A percentile compares a stretch with the other conserved stretches of the same genome.
Evolutionary conservation across 2,113 vertebrate genomes (phyloP).

Genomic region (Nannobrachium achirus): DNA sequence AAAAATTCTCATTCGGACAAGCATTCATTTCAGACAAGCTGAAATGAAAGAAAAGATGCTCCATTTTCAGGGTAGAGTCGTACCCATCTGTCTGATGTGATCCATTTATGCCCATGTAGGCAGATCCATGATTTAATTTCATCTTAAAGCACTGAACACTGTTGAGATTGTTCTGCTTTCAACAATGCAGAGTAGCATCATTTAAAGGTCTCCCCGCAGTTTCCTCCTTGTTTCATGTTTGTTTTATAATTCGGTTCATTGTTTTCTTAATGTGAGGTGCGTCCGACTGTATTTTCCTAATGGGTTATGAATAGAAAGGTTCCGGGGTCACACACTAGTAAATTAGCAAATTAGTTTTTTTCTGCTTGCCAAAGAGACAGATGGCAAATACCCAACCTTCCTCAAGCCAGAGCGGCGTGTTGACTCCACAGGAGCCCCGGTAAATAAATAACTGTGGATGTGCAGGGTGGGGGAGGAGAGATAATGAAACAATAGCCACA

Average conservation of each 20-base stretch:
- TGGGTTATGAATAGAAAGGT: conserved; percentile 76
- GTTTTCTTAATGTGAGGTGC: conserved; percentile 59
- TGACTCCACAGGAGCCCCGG: conserved; percentile 32
- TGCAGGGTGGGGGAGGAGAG: conserved; percentile 24
- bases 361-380: conserved; percentile 64
- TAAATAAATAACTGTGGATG: conserved; percentile 48
- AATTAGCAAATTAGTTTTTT: conserved; percentile 79
- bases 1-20: too few relatives aligned
- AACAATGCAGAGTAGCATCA: conserved; percentile 34
- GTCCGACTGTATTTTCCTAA: conserved; percentile 75
- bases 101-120: too few relatives aligned
- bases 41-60: too few relatives aligned
- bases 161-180: conserved; percentile 23
- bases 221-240: background rate
- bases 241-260: conserved; percentile 45
- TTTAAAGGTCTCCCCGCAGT: conserved; percentile 41
- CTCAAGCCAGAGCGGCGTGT: conserved; percentile 46
- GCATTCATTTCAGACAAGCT: too few relatives aligned
- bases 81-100: too few relatives aligned
- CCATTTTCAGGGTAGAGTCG: too few relatives aligned
- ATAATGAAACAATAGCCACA: conserved; percentile 39
- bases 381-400: conserved; percentile 60
- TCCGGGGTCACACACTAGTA: conserved; percentile 65
- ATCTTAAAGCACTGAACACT: conserved; percentile 28
- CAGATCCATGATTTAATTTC: conserved; percentile 9